These are phyloP conservation scores for Sylvia borin DNA, from an alignment of 2,797 vertebrate genomes.

Conservation along the genomic window DNA sequence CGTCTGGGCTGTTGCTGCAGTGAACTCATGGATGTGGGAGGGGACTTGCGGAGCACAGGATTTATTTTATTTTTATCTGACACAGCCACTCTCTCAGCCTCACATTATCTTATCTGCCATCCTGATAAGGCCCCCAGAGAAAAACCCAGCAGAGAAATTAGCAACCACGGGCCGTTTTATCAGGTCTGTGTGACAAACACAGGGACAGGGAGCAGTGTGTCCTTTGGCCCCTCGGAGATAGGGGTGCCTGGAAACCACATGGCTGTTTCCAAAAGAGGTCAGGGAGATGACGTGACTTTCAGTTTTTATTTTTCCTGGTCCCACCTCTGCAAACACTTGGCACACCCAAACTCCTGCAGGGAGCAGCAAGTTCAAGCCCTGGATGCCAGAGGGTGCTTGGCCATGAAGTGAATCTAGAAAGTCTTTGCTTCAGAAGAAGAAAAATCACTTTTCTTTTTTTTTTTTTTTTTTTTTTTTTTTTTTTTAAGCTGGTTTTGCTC, in stretches of 20 bases:
- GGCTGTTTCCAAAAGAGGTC: neutral
- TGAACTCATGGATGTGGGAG: rapidly evolving
- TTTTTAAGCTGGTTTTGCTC: neutral
- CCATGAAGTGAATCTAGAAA: neutral
- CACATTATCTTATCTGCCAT: neutral
- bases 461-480: neutral
- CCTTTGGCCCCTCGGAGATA: neutral
- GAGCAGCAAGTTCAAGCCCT: neutral
- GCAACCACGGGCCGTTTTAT: neutral
- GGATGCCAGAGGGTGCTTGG: neutral
- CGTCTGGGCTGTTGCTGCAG: neutral
- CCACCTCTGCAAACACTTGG: neutral
- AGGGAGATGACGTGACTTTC: neutral
- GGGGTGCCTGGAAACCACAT: neutral
- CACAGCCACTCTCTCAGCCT: neutral
- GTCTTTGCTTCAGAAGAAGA: neutral
- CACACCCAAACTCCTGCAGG: rapidly evolving
- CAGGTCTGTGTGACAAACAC: neutral
- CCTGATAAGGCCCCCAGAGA: neutral
- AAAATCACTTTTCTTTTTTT: neutral
- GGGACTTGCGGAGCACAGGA: neutral
- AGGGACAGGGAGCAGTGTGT: neutral
- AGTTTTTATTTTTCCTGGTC: neutral
- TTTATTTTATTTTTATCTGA: neutral
- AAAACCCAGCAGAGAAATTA: neutral